These are phyloP conservation scores for Cephus pygmeus DNA, from an alignment of 2,888 invertebrate genomes.

Conservation along the genomic window DNA sequence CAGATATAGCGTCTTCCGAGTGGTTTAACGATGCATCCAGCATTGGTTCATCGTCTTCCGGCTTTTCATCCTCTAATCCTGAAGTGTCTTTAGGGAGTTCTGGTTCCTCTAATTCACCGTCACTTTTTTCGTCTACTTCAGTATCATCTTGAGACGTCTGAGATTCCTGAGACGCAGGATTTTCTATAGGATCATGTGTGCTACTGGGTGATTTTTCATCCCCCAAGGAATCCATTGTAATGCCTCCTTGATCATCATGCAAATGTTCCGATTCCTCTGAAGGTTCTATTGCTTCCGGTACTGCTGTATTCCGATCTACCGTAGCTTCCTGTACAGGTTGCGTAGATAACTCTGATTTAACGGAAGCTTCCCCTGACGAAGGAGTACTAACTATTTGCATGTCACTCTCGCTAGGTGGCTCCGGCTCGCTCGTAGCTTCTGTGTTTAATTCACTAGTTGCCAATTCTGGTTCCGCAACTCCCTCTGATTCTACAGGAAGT, in stretches of 20 bases:
- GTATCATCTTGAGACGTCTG: constrained; percentile 42
- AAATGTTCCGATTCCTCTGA: background rate
- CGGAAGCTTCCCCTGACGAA: constrained; percentile 23
- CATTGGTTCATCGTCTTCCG: constrained; percentile 45
- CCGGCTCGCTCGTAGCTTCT: constrained; percentile 28
- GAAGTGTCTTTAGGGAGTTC: constrained; percentile 25
- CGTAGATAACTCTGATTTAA: constrained; percentile 24
- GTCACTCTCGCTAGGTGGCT: constrained; percentile 29
- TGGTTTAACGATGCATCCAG: constrained; percentile 24
- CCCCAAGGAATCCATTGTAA: too few relatives aligned
- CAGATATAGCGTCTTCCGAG: constrained; percentile 9
- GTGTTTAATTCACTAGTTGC: constrained; percentile 21
- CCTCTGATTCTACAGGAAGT: constrained; percentile 22
- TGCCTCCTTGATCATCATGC: background rate
- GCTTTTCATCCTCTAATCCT: constrained; percentile 21
- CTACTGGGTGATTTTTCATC: too few relatives aligned
- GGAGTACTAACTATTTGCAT: constrained; percentile 29
- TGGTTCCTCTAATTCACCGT: constrained; percentile 20
- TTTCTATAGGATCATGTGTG: too few relatives aligned
- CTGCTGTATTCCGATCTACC: background rate
- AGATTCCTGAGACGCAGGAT: constrained; percentile 42
- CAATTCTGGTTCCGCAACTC: constrained; percentile 20
- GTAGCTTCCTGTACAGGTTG: constrained; percentile 10
- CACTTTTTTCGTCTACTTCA: constrained; percentile 22
- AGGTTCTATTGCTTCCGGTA: background rate